These are phyloP conservation scores for Cladopsammia gracilis DNA, from an alignment of 64 coral and sea anemone genomes.

Conservation along the genomic window DNA sequence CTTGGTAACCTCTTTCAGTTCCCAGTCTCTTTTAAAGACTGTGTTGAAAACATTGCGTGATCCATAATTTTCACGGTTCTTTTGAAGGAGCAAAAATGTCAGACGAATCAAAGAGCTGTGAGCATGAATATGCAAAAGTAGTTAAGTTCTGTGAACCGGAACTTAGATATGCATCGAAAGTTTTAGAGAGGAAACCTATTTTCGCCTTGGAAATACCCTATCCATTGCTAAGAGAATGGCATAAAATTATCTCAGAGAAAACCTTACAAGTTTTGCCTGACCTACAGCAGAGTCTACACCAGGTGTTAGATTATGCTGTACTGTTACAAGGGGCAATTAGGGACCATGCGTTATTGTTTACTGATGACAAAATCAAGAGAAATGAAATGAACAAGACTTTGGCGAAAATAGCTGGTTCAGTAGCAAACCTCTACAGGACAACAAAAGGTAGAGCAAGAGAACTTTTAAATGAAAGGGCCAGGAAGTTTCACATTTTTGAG, in stretches of 20 bases:
- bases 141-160: slow-evolving; percentile 55
- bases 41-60: neutral
- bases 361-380: slow-evolving; percentile 32
- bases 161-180: slow-evolving; percentile 41
- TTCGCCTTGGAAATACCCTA: slow-evolving; percentile 63
- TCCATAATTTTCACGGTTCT: neutral
- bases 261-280: neutral
- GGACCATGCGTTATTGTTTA: slow-evolving; percentile 15
- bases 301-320: slow-evolving; percentile 1
- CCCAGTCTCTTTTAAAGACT: too few relatives aligned
- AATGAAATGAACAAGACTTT: slow-evolving; percentile 45
- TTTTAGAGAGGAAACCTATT: slow-evolving; percentile 28
- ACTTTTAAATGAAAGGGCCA: neutral
- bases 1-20: neutral
- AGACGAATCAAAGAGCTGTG: slow-evolving; percentile 37
- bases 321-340: slow-evolving; percentile 25
- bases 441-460: slow-evolving; percentile 50
- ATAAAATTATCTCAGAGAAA: slow-evolving; percentile 28
- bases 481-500: slow-evolving; percentile 51
- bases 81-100: slow-evolving; percentile 21
- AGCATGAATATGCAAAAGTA: slow-evolving; percentile 36
- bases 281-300: too few relatives aligned
- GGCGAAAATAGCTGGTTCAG: slow-evolving; percentile 37
- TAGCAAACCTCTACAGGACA: slow-evolving; percentile 31
- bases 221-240: slow-evolving; percentile 55